Evolutionary conservation across 2,888 invertebrate species (phyloP), one percentile per base, ranked within the genome.

Genomic region (Apoderus coryli): DNA sequence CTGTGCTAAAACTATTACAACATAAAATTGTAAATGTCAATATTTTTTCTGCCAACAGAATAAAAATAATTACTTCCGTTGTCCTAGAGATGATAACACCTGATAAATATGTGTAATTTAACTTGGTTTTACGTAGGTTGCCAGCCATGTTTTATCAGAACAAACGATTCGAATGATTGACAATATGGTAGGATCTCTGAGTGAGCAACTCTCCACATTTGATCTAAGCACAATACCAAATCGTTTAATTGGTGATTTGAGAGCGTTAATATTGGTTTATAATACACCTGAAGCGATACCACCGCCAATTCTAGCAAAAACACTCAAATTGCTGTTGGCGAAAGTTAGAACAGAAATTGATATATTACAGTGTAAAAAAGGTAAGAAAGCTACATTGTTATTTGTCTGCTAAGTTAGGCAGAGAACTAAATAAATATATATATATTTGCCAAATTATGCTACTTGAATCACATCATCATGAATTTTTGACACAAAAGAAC

Each of bases 141-240:
- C 71, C 12, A 63, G 64, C 22, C 72, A 70, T 45, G 72, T 70
- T 30, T 49, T 70, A 19, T 66, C 67, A 3, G 69, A 69, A 40
- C 69, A 69, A 45, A 71, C 71, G 1, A 58, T 69, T 38, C 62
- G 64, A 19, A 60, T 72, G 44, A 65, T 73, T 32, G 69, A 70
- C 41, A 69, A 64, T 42, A 60, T 72, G 5, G 67, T 73, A n/a
- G 64, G 64, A n/a, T 64, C 71, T 3, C 53, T 73, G 40, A 61
- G 58, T 33, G 63, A 64, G 25, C 63, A 64, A 49, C 60, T 65
- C 3, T 59, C 56, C 16, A 60, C 63, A 1, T 57, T 65, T 12
- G 65, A 67, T 38, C 51, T 67, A n/a, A 53, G 56, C 35, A 59
- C 60, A 25, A 57, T 59, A 36, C 64, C 67, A 3, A 60, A 59